Evolutionary conservation across 2,113 vertebrate genomes (phyloP), one percentile per base, ranked within the genome.

Genomic region (Brevimyrus niger): DNA sequence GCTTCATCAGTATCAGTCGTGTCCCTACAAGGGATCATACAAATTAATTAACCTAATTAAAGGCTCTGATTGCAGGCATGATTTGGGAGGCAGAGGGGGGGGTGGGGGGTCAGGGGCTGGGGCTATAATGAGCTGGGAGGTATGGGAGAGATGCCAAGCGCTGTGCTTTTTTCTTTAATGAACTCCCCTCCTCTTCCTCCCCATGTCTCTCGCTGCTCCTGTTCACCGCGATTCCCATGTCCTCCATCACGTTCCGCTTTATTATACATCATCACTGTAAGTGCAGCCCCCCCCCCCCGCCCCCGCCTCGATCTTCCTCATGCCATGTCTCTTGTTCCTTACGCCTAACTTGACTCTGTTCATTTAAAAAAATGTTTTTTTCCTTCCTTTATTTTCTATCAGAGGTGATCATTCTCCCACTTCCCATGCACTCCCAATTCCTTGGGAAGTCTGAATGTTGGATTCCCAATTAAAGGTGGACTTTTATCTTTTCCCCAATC

Each of bases 11-110:
- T 97, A 98, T 99, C 98, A 98, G 97, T 97, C 97, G 96, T 96
- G 96, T 98, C 97, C 98, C 98, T 98, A 97, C 94, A 97, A 98
- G 98, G 97, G 97, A 97, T 98, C 97, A 98, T 99, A 99, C 98
- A 99, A 99, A 99, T 99, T 99, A 99, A 99, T 99, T 99, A 99
- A 99, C 97, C 98, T 98, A 99, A 99, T 99, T 99, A 99, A 98
- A 97, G 97, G 96, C 97, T 98, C 97, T 99, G 98, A 99, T 99
- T 99, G 98, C 97, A 97, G 98, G 97, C 97, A 97, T 98, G 98
- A 99, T 99, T 99, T 91, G 91, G 97, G 97, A 96, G 23, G 58
- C 89, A n/a, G n/a, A n/a, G 91, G 97, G 97, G 96, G 51, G 95
- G 91, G 97, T 97, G 96, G 51, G 95, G 93, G 96, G 98, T 96